Evolutionary conservation across 2,888 invertebrate species (phyloP).

Genomic region (Augiades crinisus): DNA sequence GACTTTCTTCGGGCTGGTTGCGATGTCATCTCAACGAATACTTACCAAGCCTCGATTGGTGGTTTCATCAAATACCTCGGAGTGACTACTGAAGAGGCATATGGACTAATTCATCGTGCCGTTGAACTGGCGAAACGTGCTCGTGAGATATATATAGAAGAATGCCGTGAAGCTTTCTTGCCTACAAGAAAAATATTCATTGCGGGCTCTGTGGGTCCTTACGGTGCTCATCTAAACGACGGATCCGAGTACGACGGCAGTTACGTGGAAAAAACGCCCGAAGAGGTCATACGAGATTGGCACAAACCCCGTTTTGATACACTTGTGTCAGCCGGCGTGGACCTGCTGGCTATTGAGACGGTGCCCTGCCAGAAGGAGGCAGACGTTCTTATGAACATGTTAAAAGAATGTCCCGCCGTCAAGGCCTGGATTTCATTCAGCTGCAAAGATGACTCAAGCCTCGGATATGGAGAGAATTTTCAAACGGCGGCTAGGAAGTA

Average conservation of each 20-base stretch:
- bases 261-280: conserved; percentile 84
- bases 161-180: conserved; percentile 48
- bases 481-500: conserved; percentile 84
- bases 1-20: conserved; percentile 93
- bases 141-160: conserved; percentile 79
- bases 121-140: conserved; percentile 88
- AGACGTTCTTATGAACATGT: conserved; percentile 86
- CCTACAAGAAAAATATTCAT: conserved; percentile 77
- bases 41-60: conserved; percentile 91
- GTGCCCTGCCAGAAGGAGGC: conserved; percentile 93
- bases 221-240: conserved; percentile 93
- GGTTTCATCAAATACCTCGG: conserved; percentile 88
- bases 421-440: conserved; percentile 96
- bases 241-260: conserved; percentile 95
- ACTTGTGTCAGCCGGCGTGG: conserved; percentile 88
- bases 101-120: conserved; percentile 85
- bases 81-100: conserved; percentile 84
- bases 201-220: conserved; percentile 95
- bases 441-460: conserved; percentile 82
- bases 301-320: conserved; percentile 90
- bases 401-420: conserved; percentile 87
- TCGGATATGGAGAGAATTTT: conserved; percentile 90
- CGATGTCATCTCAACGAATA: conserved; percentile 91
- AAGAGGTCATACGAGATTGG: conserved; percentile 87
- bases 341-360: conserved; percentile 95